Conservation (phyloP, 2,797 vertebrate genomes). For the Vespertilio murinus region DNA sequence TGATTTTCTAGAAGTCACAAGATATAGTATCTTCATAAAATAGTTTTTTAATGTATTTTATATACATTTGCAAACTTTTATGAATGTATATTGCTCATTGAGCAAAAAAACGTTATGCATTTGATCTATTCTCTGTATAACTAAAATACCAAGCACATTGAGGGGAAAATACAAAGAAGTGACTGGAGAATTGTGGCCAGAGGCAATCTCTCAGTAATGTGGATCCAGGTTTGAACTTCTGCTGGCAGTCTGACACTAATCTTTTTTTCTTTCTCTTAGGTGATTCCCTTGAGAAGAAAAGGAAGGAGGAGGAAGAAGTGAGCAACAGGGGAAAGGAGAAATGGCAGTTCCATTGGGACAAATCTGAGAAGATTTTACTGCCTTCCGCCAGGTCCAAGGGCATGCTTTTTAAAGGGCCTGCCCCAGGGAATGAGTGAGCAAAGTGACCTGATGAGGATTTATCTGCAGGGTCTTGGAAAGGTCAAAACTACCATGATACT, state of each 20-base stretch:
- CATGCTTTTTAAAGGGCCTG: background rate
- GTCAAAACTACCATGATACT: conserved; percentile 28
- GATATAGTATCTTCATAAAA: too few relatives aligned
- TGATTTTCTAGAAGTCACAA: background rate
- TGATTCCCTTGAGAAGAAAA: conserved; percentile 46
- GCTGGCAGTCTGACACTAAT: background rate
- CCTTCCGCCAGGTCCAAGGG: background rate
- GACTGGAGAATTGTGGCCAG: background rate
- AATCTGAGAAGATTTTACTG: conserved; percentile 33
- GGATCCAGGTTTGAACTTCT: background rate
- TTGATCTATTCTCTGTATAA: background rate
- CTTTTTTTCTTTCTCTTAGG: background rate
- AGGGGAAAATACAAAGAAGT: background rate
- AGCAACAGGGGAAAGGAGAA: conserved; percentile 8
- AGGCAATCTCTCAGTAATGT: background rate
- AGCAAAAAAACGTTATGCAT: background rate
- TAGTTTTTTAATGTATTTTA: background rate
- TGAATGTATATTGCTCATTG: background rate
- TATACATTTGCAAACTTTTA: background rate
- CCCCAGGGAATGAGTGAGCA: background rate
- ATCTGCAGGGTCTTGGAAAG: conserved; percentile 40
- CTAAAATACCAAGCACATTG: background rate
- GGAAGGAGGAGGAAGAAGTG: background rate
- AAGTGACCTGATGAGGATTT: conserved; percentile 43
- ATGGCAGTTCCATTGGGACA: background rate